These are phyloP conservation scores for Callyntrura guangdongensis DNA, from an alignment of 2,888 invertebrate species.

Conservation along the genomic window DNA sequence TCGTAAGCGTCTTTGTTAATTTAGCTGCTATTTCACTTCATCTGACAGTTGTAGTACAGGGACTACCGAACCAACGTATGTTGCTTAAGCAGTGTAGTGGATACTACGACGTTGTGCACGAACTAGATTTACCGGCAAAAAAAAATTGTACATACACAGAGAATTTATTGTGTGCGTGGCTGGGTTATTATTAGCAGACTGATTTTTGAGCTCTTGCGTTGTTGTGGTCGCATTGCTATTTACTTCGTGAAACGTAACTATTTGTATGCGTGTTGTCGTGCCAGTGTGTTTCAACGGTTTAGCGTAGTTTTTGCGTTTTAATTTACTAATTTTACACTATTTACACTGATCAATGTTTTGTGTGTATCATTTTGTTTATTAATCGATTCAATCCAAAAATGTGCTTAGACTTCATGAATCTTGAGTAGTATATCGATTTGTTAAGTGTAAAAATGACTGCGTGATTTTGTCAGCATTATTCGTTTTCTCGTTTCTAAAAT, in stretches of 20 bases:
- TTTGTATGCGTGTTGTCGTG: background rate
- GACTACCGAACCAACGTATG: background rate
- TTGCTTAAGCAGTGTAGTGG: background rate
- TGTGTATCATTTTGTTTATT: no score
- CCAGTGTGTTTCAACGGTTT: background rate
- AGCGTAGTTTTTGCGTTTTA: no score
- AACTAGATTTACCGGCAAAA: background rate
- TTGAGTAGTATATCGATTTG: no score
- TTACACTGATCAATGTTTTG: no score
- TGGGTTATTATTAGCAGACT: background rate
- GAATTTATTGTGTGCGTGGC: background rate
- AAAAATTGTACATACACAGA: background rate
- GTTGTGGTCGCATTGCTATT: background rate
- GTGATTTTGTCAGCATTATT: no score
- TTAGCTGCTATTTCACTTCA: conserved; percentile 47
- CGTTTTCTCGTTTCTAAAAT: no score
- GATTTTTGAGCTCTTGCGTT: background rate
- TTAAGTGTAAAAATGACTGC: no score
- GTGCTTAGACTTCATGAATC: no score
- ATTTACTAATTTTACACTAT: no score
- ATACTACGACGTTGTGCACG: background rate
- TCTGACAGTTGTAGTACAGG: background rate
- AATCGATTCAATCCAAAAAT: no score
- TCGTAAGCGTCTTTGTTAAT: conserved; percentile 24
- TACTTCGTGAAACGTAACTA: no score